Percentiles rank a stretch among this genome's conserved stretches.
phyloP scores from a whole-genome alignment of 2,113 vertebrate genomes.

The Indicator indicator region DNA sequence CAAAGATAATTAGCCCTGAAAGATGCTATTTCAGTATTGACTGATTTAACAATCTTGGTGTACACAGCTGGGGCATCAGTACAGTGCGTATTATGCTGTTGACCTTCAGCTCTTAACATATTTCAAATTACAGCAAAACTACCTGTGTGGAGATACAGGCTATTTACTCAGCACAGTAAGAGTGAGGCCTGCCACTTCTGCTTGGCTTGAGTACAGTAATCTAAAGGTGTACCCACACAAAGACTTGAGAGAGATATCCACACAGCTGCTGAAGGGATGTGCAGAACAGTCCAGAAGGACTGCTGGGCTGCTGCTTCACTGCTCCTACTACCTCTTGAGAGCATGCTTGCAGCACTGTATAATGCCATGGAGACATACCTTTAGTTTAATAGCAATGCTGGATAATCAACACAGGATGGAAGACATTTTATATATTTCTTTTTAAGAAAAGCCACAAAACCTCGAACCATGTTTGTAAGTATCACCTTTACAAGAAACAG shows the following conservation, averaged over 20 bases:
- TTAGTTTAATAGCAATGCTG: not conserved
- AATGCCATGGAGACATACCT: not conserved
- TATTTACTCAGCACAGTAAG: not conserved
- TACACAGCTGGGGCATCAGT: not conserved
- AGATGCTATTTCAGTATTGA: not conserved
- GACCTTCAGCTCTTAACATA: not conserved
- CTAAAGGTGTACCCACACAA: not conserved
- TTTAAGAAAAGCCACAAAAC: not conserved
- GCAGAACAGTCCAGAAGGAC: not conserved
- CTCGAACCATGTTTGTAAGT: not conserved
- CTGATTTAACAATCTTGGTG: not conserved
- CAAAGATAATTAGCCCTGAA: not conserved
- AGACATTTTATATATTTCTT: not conserved
- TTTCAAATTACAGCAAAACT: not conserved
- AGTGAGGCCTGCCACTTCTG: not conserved
- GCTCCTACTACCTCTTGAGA: not conserved
- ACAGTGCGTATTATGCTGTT: not conserved
- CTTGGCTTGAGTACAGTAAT: not conserved
- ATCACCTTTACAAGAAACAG: not conserved
- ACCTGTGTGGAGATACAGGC: not conserved
- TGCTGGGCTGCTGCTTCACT: not conserved
- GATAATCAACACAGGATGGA: not conserved
- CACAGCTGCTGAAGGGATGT: not conserved
- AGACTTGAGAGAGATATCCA: not conserved
- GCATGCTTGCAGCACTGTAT: not conserved